A percentile compares a stretch with the other conserved stretches of the same genome.
These are phyloP conservation scores for Hyperoplus immaculatus DNA, from an alignment of 2,797 vertebrate genomes.

Conservation along the genomic window DNA sequence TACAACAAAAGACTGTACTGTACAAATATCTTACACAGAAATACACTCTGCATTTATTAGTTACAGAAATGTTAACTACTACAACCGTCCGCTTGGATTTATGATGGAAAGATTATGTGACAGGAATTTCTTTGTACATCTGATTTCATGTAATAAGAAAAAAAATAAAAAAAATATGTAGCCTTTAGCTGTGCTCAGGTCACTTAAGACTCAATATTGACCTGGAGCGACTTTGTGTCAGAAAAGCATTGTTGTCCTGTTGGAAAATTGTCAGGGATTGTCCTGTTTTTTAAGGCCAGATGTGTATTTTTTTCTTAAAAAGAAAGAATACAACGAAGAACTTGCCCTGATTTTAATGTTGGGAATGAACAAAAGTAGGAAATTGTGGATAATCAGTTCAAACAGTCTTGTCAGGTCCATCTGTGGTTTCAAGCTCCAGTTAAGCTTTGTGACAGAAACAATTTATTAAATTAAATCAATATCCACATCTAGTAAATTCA, in stretches of 20 bases:
- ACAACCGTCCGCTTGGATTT: conserved; percentile 12
- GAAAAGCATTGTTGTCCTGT: background rate
- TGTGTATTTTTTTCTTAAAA: background rate
- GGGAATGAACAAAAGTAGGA: background rate
- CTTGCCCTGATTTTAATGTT: background rate
- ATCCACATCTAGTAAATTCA: background rate
- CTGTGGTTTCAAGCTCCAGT: background rate
- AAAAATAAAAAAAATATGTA: background rate
- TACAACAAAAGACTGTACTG: background rate
- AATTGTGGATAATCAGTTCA: background rate
- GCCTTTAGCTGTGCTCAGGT: background rate
- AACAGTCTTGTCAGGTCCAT: too few species aligned
- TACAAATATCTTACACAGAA: conserved; percentile 1
- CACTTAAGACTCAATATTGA: background rate
- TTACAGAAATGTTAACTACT: background rate
- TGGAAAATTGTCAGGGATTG: too few species aligned
- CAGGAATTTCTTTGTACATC: conserved; percentile 33
- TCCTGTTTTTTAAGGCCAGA: background rate
- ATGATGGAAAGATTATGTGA: conserved; percentile 31
- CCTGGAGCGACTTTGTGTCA: background rate
- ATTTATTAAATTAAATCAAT: background rate
- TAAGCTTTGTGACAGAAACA: background rate
- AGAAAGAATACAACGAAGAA: background rate
- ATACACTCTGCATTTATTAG: background rate
- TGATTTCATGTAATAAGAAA: conserved; percentile 26